A percentile compares a stretch with the other conserved stretches of the same genome.
These are phyloP conservation scores for Orchesella cincta DNA, from an alignment of 1,140 invertebrate genomes.

Conservation along the genomic window DNA sequence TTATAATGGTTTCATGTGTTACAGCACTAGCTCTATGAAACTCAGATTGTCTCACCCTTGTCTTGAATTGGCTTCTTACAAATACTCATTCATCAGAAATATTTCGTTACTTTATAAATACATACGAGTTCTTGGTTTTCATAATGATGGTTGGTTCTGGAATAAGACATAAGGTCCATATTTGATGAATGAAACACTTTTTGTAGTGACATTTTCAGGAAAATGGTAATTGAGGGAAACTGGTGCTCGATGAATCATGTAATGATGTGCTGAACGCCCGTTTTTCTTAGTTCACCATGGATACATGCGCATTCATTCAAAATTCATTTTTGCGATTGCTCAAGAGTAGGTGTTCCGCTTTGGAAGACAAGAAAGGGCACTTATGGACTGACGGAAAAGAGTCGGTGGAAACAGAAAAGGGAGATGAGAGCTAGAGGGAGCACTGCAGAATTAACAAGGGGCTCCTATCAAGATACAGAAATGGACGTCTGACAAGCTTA, in stretches of 20 bases:
- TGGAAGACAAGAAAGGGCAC: too few relatives aligned
- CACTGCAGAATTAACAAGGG: too few relatives aligned
- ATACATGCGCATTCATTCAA: background rate
- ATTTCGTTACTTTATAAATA: background rate
- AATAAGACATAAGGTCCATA: background rate
- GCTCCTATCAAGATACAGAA: too few relatives aligned
- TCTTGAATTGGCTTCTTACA: too few relatives aligned
- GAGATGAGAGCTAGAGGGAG: too few relatives aligned
- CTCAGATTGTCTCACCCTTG: too few relatives aligned
- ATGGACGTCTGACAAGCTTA: too few relatives aligned
- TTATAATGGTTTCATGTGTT: too few relatives aligned
- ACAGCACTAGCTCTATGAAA: too few relatives aligned
- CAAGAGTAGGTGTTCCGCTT: too few relatives aligned
- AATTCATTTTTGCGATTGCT: background rate
- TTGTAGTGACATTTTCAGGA: background rate
- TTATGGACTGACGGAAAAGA: too few relatives aligned
- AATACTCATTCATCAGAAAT: background rate
- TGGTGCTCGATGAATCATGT: background rate
- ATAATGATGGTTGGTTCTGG: background rate
- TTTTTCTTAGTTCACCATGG: background rate
- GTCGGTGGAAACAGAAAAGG: too few relatives aligned
- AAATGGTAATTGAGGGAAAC: background rate
- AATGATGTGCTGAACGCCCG: background rate
- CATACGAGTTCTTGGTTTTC: background rate
- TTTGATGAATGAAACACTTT: background rate